Evolutionary conservation across 2,797 vertebrate genomes (phyloP), one percentile per base, ranked within the genome.

Genomic region (Catamblyrhynchus diadema): DNA sequence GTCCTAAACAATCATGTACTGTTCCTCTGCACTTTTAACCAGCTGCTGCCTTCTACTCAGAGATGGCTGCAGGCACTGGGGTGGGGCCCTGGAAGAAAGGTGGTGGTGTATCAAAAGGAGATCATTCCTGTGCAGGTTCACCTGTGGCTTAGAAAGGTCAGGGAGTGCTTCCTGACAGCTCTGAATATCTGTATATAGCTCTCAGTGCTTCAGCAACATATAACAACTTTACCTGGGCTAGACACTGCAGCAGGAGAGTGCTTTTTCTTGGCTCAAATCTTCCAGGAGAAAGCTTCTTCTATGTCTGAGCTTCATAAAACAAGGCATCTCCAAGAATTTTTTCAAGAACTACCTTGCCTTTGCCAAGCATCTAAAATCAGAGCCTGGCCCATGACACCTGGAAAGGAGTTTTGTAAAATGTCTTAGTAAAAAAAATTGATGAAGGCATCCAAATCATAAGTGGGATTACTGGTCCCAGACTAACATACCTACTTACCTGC

Each of bases 1-100:
- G 94, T 95, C 87, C 96, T 94, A 96, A 96, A 96, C 96, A 96
- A 96, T 96, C 87, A 65, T 72, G 90, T 94, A 94, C 93, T 96
- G 90, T 96, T 96, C 59, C 62, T 94, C 88, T 3, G 3, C 85
- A 50, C 90, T 88, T 39, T 91, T 93, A 95, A 93, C 96, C 94
- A 95, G 94, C 94, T 96, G 94, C 95, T 93, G 90, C 72, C 75
- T 88, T 88, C 54, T 59, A 87, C 87, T 50, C 80, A 48, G 85
- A 75, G 69, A 86, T 75, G 69, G 65, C 72, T 88, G 35, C 66
- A 83, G 80, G 80, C 80, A 53, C 28, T 27, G 87, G 45, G 85
- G 90, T 67, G 54, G 54, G 62, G 66, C 39, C 45, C 42, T 71
- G 39, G 14, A 48, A 83, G 66, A 74, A 93, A 94, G 93, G 70